Evolutionary conservation across 1,140 invertebrate genomes (phyloP), one percentile per base, ranked within the genome.

Genomic region (Arctopsyche grandis): DNA sequence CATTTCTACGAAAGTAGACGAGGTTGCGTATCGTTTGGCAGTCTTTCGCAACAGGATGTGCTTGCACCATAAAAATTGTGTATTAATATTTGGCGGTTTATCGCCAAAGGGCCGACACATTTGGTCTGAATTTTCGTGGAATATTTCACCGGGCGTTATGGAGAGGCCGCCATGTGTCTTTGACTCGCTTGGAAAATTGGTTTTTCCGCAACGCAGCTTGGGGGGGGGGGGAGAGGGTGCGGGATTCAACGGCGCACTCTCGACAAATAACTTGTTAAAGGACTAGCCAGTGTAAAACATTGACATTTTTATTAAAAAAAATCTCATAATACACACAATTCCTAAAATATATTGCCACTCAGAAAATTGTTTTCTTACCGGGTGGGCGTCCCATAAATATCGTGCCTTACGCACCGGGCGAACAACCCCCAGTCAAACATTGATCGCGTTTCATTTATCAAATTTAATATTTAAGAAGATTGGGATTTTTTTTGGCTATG

Each of bases 271-370:
- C 73, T 56, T 75, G 73, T 75, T 75, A 75, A 75, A 60, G 52
- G 52, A 76, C 74, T 63, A 5, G 43, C 56, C 44, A 21, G 63
- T 66, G 38, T 63, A 76, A 63, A 76, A 63, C 24, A 76, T 74
- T 76, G 74, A 63, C 74, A 63, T 66, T 76, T 76, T 76, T 76
- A 76, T 76, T 76, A 63, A 63, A 76, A 63, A 71, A 76, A 76
- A 76, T 74, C 48, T 44, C 69, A 71, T 66, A 66, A 66, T 29
- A 66, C 24, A 22, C 63, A 66, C 10, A 19, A 66, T 10, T 4
- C 5, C 21, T 24, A 26, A 69, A n/a, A 69, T 69, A 69, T 69
- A 38, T 69, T 44, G 24, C 66, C 66, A 69, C 38, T 60, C 16
- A 16, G 56, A 60, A 60, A 60, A 60, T 60, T 60, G 56, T 60